phyloP scores from a whole-genome alignment of 2,888 invertebrate species.

The Yponomeuta sedellus region DNA sequence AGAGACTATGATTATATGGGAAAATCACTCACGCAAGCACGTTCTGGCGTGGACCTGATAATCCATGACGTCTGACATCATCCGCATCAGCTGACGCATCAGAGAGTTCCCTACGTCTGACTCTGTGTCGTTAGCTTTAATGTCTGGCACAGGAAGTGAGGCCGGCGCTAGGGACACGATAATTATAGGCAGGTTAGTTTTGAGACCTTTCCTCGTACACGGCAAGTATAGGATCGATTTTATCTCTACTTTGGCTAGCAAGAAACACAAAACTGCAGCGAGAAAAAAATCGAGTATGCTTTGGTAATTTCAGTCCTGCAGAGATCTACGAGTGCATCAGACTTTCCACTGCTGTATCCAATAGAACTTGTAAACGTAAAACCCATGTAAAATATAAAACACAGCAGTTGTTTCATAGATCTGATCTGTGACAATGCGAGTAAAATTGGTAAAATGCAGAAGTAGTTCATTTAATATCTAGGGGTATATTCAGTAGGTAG shows the following conservation, averaged over 20 bases:
- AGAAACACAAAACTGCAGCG: too few relatives aligned
- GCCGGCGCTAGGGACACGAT: background rate
- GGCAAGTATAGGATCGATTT: background rate
- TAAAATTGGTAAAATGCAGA: too few relatives aligned
- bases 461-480: too few relatives aligned
- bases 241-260: background rate
- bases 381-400: too few relatives aligned
- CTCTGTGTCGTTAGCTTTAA: slow-evolving; percentile 36
- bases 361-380: too few relatives aligned
- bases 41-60: slow-evolving; percentile 59
- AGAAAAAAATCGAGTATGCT: too few relatives aligned
- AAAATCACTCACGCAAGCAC: slow-evolving; percentile 44
- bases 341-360: too few relatives aligned
- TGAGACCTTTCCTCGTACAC: background rate
- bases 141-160: background rate
- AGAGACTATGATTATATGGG: background rate
- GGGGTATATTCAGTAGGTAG: too few relatives aligned
- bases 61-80: slow-evolving; percentile 56
- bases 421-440: too few relatives aligned
- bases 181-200: background rate
- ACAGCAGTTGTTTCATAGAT: too few relatives aligned
- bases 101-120: slow-evolving; percentile 35
- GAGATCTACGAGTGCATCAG: too few relatives aligned
- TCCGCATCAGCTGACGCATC: slow-evolving; percentile 54
- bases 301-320: too few relatives aligned